Base-by-base conservation (phyloP, 2,797 vertebrate genomes). In the Scarus forsteni region DNA sequence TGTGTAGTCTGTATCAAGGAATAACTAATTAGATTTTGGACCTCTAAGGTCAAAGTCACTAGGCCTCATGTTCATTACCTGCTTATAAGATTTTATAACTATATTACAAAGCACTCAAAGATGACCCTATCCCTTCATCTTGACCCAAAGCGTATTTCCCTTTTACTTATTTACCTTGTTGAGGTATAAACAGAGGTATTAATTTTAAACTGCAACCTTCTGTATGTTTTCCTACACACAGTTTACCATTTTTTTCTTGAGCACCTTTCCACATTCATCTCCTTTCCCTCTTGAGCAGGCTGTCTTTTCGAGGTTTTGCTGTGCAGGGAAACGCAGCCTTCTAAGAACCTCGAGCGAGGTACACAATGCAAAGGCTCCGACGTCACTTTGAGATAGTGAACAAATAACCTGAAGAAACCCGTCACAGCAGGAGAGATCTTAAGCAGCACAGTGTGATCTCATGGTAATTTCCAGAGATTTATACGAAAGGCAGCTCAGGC, bases 351-450 rank as follows among this genome's bases (percentile, higher is more conserved):
- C 40, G 2, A 63, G 60, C 51, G 49, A 7, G 16, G 54, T 7
- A 52, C 77, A 50, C 56, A 52, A 72, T 45, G 35, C 56, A 7
- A 19, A 70, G 19, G 50, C 66, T 77, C 55, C 71, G 1, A 75
- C n/a, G 0, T 75, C 61, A 70, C 74, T 82, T 82, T 79, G 66
- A 79, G 68, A 69, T 42, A 27, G 58, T 40, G 77, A 71, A 80
- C 59, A 87, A 83, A 85, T 81, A 85, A 81, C 79, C 64, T 3
- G 49, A 57, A 84, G 73, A 84, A 75, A 74, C 44, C 56, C 38
- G 15, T 65, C 71, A 62, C 74, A 77, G 72, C 67, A 62, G 72
- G 69, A 65, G 64, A 66, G 64, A 61, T 77, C 72, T 59, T 63
- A 43, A 67, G 51, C 62, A 50, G 65, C 63, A 35, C 51, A 0